These are phyloP conservation scores for Pterophyllum scalare DNA, from an alignment of 2,113 vertebrate species.

Conservation along the genomic window DNA sequence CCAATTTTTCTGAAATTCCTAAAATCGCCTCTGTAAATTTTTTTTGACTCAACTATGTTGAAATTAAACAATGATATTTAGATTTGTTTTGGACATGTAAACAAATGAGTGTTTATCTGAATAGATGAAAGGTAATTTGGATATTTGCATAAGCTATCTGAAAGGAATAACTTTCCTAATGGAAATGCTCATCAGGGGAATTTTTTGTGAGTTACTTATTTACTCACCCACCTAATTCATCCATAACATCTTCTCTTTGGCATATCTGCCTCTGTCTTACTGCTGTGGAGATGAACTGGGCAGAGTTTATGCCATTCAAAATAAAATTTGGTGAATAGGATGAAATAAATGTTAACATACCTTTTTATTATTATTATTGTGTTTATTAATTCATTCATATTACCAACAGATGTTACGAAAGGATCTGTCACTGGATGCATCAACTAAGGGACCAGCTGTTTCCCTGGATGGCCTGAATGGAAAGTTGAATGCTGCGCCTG, in stretches of 20 bases:
- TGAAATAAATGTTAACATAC: neutral
- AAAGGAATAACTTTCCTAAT: neutral
- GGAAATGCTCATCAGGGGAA: neutral
- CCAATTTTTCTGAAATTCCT: neutral
- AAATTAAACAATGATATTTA: neutral
- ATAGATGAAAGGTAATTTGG: neutral
- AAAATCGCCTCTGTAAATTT: neutral
- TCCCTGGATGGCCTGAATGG: constrained; percentile 55
- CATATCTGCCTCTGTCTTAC: neutral
- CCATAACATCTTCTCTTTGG: neutral
- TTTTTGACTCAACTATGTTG: neutral
- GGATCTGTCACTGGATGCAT: constrained; percentile 40
- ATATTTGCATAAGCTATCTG: neutral
- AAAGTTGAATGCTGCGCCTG: constrained; percentile 45
- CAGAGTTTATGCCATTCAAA: neutral
- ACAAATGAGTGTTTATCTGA: neutral
- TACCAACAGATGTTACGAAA: constrained; percentile 61
- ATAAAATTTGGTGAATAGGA: neutral
- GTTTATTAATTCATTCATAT: neutral
- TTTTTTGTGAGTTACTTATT: neutral
- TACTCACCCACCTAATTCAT: too few relatives aligned
- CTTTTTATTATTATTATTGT: neutral
- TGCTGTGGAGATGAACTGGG: neutral
- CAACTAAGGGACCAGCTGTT: constrained; percentile 41
- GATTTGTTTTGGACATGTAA: too few relatives aligned